These are phyloP conservation scores for Plagodis dolabraria DNA, from an alignment of 2,888 invertebrate genomes.

Conservation along the genomic window DNA sequence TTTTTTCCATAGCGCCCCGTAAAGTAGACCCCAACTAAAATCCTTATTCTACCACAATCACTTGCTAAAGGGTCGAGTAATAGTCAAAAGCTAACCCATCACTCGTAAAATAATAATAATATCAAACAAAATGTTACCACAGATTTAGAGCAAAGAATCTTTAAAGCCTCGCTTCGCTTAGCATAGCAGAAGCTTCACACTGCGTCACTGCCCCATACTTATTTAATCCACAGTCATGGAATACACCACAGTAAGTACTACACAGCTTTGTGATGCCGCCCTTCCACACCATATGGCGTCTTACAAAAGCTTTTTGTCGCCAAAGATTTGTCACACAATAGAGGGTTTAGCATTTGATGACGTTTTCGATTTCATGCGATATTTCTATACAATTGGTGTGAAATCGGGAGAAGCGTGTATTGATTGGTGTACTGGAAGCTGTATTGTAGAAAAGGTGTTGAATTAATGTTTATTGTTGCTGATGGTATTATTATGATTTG, in stretches of 20 bases:
- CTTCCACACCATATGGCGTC: constrained; percentile 74
- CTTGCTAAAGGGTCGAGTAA: too few species aligned
- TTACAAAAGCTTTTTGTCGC: constrained; percentile 64
- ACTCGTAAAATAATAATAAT: too few species aligned
- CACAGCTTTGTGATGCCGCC: constrained; percentile 54
- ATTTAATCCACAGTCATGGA: constrained; percentile 57
- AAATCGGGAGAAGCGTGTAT: constrained; percentile 60
- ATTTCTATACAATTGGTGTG: constrained; percentile 65
- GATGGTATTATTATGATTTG: constrained; percentile 19
- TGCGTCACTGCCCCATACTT: constrained; percentile 30
- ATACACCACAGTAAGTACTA: neutral
- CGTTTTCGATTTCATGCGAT: constrained; percentile 67
- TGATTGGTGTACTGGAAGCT: constrained; percentile 54
- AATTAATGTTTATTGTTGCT: constrained; percentile 40
- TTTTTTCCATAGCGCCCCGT: too few species aligned
- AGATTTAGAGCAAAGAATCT: neutral
- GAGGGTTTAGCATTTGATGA: constrained; percentile 67
- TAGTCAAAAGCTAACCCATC: too few species aligned
- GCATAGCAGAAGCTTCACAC: constrained; percentile 6
- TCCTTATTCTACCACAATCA: too few species aligned
- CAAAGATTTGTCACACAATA: constrained; percentile 58
- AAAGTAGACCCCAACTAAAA: too few species aligned
- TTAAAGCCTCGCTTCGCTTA: neutral
- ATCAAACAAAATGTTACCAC: neutral
- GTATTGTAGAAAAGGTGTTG: constrained; percentile 39